Conservation (phyloP, 2,797 vertebrate species). For the Helostoma temminkii region DNA sequence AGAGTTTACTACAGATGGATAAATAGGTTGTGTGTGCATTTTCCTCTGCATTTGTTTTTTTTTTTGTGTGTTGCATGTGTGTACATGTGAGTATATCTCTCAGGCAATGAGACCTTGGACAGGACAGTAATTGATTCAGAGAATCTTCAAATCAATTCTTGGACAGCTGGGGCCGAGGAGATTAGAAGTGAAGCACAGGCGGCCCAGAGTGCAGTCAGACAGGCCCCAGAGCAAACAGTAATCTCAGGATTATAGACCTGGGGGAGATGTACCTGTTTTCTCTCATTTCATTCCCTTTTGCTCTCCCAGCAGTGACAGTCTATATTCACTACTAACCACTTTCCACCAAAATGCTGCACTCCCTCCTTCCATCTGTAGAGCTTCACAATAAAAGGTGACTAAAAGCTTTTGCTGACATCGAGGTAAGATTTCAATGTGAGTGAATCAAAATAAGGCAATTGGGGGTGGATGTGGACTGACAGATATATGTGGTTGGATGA, state of each 20-base stretch:
- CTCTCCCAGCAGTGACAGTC: constrained; percentile 79
- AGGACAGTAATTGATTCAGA: constrained; percentile 89
- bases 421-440: constrained; percentile 44
- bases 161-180: constrained; percentile 87
- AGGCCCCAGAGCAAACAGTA: constrained; percentile 85
- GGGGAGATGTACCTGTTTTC: constrained; percentile 87
- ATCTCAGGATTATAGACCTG: constrained; percentile 88
- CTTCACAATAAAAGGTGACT: constrained; percentile 57
- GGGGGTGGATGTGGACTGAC: constrained; percentile 30
- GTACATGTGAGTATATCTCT: constrained; percentile 72
- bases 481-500: constrained; percentile 50
- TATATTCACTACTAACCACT: constrained; percentile 77
- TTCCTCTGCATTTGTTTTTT: constrained; percentile 48
- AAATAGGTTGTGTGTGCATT: constrained; percentile 12
- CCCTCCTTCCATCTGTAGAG: constrained; percentile 57
- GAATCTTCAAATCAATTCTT: constrained; percentile 89
- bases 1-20: constrained; percentile 31
- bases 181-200: constrained; percentile 86
- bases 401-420: constrained; percentile 64
- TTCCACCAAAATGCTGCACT: constrained; percentile 58
- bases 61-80: constrained; percentile 8
- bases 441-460: constrained; percentile 35
- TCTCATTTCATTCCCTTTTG: constrained; percentile 81
- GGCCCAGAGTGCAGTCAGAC: constrained; percentile 80
- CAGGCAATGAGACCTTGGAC: constrained; percentile 85